Evolutionary conservation across 2,797 vertebrate species (phyloP).

Genomic region (Pteronotus mesoamericanus): DNA sequence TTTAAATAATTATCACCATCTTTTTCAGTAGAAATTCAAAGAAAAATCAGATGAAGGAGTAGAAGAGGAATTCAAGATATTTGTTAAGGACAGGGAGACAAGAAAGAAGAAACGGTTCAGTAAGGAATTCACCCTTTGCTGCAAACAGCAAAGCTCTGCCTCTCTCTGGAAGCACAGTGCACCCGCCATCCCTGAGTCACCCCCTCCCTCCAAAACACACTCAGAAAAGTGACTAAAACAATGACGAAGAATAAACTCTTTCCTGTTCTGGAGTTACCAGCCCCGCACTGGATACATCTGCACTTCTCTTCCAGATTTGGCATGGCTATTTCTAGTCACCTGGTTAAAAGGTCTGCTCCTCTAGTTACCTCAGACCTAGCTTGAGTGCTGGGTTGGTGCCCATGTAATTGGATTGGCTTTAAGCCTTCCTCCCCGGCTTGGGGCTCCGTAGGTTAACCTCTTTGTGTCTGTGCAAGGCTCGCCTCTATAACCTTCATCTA

Average conservation of each 20-base stretch:
- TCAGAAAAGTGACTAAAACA: neutral
- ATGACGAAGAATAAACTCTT: neutral
- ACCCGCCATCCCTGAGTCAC: neutral
- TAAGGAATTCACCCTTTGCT: neutral
- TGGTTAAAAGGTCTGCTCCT: neutral
- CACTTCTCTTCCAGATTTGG: neutral
- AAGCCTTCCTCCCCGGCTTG: neutral
- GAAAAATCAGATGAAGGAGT: slow-evolving; percentile 34
- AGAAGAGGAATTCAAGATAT: neutral
- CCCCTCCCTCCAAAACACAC: neutral
- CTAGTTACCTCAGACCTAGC: neutral
- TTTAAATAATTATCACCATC: slow-evolving; percentile 64
- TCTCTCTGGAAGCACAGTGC: neutral
- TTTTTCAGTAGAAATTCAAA: slow-evolving; percentile 38
- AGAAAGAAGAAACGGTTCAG: neutral
- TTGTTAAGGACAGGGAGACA: neutral
- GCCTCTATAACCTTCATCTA: neutral
- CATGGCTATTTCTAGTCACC: neutral
- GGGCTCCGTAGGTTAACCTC: neutral
- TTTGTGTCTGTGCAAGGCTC: neutral
- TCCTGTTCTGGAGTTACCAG: neutral
- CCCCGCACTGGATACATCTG: neutral
- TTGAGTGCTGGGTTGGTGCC: neutral
- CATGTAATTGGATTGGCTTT: neutral
- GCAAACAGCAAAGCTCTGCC: neutral